Evolutionary conservation across 2,797 vertebrate species (phyloP).

Genomic region (Chaenodraco wilsoni): DNA sequence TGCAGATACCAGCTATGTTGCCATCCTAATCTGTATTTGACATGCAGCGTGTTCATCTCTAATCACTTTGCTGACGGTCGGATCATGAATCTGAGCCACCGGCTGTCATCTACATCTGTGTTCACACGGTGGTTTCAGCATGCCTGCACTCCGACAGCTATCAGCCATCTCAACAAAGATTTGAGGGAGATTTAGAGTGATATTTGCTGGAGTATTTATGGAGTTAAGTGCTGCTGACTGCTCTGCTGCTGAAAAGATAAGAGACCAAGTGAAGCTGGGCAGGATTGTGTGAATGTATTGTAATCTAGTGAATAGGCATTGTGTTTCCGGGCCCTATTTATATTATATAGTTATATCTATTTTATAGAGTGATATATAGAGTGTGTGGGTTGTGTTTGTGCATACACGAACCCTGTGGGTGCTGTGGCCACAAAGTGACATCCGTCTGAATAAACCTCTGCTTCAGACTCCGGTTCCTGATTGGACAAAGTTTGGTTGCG

Average conservation of each 20-base stretch:
- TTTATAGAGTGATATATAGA: not conserved
- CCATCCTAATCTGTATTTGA: constrained; percentile 51
- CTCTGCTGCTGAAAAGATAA: constrained; percentile 6
- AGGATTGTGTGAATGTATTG: not conserved
- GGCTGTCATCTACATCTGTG: constrained; percentile 70
- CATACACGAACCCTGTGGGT: constrained; percentile 71
- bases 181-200: constrained; percentile 38
- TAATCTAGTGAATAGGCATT: not conserved
- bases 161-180: constrained; percentile 48
- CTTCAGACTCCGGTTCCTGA: constrained; percentile 69
- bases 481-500: constrained; percentile 74
- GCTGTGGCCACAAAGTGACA: constrained; percentile 77
- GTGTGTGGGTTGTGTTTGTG: constrained; percentile 6
- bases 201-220: constrained; percentile 46
- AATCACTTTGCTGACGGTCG: constrained; percentile 54
- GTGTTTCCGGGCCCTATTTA: constrained; percentile 23
- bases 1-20: constrained; percentile 4
- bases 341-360: not conserved
- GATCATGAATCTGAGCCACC: constrained; percentile 46
- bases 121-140: constrained; percentile 52
- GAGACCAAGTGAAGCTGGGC: constrained; percentile 11
- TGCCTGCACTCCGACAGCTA: constrained; percentile 45
- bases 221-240: constrained; percentile 25
- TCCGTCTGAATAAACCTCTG: constrained; percentile 74
- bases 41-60: constrained; percentile 50